Percentiles rank a stretch among this genome's conserved stretches.
These are phyloP conservation scores for Chrysaora quinquecirrha DNA, from an alignment of 30 jellyfish, hydroid and myxozoan species.

Conservation along the genomic window DNA sequence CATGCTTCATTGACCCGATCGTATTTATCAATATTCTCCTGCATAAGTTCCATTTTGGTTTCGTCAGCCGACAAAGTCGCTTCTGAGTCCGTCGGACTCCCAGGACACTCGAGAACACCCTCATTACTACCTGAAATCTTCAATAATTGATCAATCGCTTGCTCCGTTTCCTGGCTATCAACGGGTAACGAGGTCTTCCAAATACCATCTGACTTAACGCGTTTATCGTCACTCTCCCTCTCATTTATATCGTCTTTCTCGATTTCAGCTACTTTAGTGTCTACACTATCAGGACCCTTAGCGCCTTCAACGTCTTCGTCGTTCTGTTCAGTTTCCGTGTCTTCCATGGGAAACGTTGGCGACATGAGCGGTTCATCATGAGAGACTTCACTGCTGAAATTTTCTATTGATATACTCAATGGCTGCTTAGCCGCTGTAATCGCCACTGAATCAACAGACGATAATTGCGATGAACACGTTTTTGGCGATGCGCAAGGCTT, in stretches of 20 bases:
- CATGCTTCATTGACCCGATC: not conserved
- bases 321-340: slow-evolving; percentile 31
- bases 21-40: not conserved
- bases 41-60: slow-evolving; percentile 62
- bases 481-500: no score
- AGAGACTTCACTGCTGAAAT: slow-evolving; percentile 19
- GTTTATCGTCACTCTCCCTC: not conserved
- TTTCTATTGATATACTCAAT: slow-evolving; percentile 4
- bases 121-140: not conserved
- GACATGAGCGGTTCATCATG: slow-evolving; percentile 72
- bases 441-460: not conserved
- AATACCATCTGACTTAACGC: not conserved
- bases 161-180: not conserved
- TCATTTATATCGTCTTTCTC: not conserved
- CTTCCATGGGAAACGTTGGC: slow-evolving; percentile 77
- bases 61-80: slow-evolving; percentile 92
- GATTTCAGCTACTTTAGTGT: not conserved
- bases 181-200: not conserved
- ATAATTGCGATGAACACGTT: not conserved
- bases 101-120: not conserved
- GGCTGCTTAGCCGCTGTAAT: not conserved
- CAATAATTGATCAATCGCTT: not conserved
- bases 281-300: not conserved
- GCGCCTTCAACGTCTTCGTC: slow-evolving; percentile 3
- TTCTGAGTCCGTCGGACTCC: slow-evolving; percentile 84